A percentile compares a stretch with the other conserved stretches of the same genome.
Conservation (phyloP, 2,113 vertebrate species). For the Oncorhynchus gorbuscha region DNA sequence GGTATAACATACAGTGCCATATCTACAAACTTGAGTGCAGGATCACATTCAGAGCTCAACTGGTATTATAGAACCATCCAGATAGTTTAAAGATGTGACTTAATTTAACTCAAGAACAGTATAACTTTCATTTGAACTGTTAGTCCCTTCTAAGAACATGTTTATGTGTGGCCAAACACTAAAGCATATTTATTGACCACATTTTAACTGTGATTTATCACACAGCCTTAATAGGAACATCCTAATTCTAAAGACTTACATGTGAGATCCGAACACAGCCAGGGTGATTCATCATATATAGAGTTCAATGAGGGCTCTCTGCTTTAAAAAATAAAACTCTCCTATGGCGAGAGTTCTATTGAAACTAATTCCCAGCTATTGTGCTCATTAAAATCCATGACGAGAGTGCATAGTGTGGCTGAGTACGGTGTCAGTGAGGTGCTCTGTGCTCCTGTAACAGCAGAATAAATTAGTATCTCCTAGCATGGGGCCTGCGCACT, state of each 20-base stretch:
- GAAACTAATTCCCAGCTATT: constrained; percentile 36
- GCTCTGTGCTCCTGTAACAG: not conserved
- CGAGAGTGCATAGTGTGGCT: not conserved
- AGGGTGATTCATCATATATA: constrained; percentile 10
- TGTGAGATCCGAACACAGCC: not conserved
- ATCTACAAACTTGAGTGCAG: too few relatives aligned
- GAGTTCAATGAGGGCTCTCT: not conserved
- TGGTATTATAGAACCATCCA: too few relatives aligned
- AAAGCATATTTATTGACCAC: not conserved
- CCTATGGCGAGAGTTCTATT: not conserved
- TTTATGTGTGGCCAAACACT: too few relatives aligned
- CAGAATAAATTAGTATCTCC: constrained; percentile 21
- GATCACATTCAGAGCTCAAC: too few relatives aligned
- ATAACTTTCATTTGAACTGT: too few relatives aligned
- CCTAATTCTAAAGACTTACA: not conserved
- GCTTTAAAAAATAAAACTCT: constrained; percentile 6
- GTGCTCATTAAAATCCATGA: constrained; percentile 38
- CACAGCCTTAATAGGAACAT: not conserved
- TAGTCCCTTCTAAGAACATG: too few relatives aligned
- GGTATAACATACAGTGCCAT: too few relatives aligned
- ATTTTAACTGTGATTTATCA: not conserved
- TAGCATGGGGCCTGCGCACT: constrained; percentile 8
- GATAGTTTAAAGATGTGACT: too few relatives aligned
- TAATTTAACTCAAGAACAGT: too few relatives aligned
- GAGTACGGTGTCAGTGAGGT: not conserved